Evolutionary conservation across 2,888 invertebrate species (phyloP).

Genomic region (Scaptomyza tumidula): DNA sequence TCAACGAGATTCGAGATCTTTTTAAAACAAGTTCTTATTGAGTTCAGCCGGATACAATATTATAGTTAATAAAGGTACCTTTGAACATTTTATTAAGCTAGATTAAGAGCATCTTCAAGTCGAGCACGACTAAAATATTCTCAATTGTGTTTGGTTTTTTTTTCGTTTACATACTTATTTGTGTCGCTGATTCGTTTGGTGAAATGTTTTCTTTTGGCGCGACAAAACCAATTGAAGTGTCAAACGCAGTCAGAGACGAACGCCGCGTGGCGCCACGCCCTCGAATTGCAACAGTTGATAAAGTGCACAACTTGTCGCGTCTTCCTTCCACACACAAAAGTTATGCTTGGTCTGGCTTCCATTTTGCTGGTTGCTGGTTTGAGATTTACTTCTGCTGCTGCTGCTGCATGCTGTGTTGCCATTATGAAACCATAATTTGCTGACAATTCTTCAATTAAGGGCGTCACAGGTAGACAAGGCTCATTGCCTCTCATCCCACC

Average conservation of each 20-base stretch:
- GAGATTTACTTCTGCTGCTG: conserved; percentile 1
- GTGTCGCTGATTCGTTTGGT: conserved; percentile 24
- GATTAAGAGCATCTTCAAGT: not conserved
- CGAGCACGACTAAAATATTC: not conserved
- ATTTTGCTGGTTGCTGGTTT: not conserved
- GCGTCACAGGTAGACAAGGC: conserved; percentile 56
- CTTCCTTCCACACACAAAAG: not conserved
- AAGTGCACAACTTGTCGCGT: conserved; percentile 66
- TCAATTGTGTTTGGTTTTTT: not conserved
- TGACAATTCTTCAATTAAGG: conserved; percentile 72
- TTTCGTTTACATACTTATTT: conserved; percentile 1
- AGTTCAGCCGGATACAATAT: too few species aligned
- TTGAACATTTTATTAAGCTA: not conserved
- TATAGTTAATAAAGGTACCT: too few species aligned
- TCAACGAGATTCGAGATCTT: too few species aligned
- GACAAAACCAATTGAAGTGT: conserved; percentile 77
- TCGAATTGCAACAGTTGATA: conserved; percentile 68
- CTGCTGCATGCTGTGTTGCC: conserved; percentile 40
- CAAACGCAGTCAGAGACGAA: conserved; percentile 57
- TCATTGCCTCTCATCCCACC: conserved; percentile 48
- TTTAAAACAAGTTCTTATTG: too few species aligned
- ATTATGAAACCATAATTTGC: conserved; percentile 71
- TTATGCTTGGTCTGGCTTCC: not conserved
- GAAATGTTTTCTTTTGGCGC: conserved; percentile 25
- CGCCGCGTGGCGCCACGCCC: conserved; percentile 74